Percentiles rank a stretch among this genome's conserved stretches.
phyloP scores from a whole-genome alignment of 2,113 vertebrate genomes.

The Thunnus maccoyii region DNA sequence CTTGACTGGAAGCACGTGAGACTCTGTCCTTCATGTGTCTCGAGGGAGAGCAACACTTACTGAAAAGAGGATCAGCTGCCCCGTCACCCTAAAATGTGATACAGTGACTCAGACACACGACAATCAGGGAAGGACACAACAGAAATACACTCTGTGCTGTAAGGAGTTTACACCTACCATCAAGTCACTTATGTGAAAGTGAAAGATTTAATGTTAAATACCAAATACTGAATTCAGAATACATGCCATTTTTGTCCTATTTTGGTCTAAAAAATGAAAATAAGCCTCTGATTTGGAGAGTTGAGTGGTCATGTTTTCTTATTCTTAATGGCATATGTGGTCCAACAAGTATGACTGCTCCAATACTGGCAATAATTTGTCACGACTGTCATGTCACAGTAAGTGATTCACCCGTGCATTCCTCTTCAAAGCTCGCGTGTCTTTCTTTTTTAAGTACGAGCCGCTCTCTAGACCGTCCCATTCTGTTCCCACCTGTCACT shows the following conservation, averaged over 20 bases:
- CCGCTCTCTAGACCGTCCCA: not conserved
- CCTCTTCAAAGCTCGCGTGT: not conserved
- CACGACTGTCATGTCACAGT: not conserved
- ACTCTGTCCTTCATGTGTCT: slow-evolving; percentile 28
- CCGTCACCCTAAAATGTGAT: slow-evolving; percentile 33
- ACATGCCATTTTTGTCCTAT: too few species aligned
- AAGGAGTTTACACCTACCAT: not conserved
- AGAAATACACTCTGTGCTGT: not conserved
- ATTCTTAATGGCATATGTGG: too few species aligned
- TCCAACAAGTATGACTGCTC: not conserved
- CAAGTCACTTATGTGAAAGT: not conserved
- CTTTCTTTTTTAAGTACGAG: not conserved
- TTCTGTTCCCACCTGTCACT: slow-evolving; percentile 37
- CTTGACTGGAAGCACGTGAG: slow-evolving; percentile 27
- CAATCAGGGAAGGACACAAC: slow-evolving; percentile 16
- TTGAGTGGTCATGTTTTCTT: not conserved
- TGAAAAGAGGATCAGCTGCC: slow-evolving; percentile 51
- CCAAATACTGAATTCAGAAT: too few species aligned
- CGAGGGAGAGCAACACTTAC: slow-evolving; percentile 15
- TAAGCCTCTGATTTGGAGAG: not conserved
- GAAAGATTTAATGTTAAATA: not conserved
- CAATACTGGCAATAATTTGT: not conserved
- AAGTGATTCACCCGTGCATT: not conserved
- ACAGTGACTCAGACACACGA: slow-evolving; percentile 23
- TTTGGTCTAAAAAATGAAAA: slow-evolving; percentile 2